phyloP scores from a whole-genome alignment of 2,113 vertebrate genomes.

The Heloderma charlesbogerti region DNA sequence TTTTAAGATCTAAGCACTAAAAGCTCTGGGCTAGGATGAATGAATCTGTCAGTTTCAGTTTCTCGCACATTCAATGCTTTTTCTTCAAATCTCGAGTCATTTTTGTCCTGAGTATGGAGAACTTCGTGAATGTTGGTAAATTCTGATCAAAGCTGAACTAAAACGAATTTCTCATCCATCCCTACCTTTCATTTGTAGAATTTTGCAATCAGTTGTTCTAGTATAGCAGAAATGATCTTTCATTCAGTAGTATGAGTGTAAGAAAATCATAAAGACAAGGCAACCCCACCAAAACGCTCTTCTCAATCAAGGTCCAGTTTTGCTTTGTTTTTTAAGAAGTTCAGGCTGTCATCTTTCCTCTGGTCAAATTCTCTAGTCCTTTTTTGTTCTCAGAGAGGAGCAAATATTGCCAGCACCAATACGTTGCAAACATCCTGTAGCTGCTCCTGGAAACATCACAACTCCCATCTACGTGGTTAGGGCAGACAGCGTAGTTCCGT shows the following conservation, averaged over 20 bases:
- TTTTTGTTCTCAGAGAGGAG: not conserved
- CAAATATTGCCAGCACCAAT: not conserved
- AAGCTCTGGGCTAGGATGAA: too few species aligned
- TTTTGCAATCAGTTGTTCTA: not conserved
- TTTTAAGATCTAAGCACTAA: too few species aligned
- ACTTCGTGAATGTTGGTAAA: too few species aligned
- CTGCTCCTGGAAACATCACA: not conserved
- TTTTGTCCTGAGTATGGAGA: too few species aligned
- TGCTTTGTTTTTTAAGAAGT: not conserved
- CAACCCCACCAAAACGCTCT: too few species aligned
- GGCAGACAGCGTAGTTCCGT: not conserved
- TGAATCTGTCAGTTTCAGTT: too few species aligned
- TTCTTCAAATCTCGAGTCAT: too few species aligned
- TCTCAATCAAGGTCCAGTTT: not conserved
- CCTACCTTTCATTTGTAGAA: not conserved
- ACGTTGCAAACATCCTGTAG: not conserved
- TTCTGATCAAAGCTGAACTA: too few species aligned
- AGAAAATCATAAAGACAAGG: not conserved
- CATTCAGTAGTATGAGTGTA: not conserved
- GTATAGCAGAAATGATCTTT: not conserved
- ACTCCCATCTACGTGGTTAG: not conserved
- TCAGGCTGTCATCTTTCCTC: not conserved
- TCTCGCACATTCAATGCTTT: too few species aligned
- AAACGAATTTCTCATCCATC: too few species aligned
- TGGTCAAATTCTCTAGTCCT: not conserved